Conservation (phyloP, 1,140 invertebrate genomes). For the Pissodes strobi region DNA sequence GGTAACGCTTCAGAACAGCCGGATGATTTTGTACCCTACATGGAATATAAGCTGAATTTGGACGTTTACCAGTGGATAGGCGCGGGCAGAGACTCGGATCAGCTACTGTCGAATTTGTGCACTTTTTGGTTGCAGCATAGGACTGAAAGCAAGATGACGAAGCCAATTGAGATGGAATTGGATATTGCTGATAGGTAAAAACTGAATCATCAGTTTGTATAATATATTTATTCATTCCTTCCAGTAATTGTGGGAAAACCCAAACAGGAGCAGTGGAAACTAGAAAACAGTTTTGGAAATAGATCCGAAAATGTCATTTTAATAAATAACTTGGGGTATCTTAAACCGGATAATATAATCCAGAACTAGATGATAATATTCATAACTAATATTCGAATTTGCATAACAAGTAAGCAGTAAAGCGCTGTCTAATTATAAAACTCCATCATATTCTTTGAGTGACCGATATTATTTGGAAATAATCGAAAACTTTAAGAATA, state of each 20-base stretch:
- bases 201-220: too few relatives aligned
- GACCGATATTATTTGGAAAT: too few relatives aligned
- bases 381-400: too few relatives aligned
- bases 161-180: slow-evolving; percentile 49
- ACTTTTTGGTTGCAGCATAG: slow-evolving; percentile 72
- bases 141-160: slow-evolving; percentile 55
- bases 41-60: slow-evolving; percentile 81
- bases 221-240: too few relatives aligned
- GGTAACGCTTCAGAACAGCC: slow-evolving; percentile 83
- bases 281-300: not conserved
- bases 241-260: too few relatives aligned
- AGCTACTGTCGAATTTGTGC: slow-evolving; percentile 74
- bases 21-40: slow-evolving; percentile 89
- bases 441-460: too few relatives aligned
- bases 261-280: not conserved
- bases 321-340: too few relatives aligned
- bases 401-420: too few relatives aligned
- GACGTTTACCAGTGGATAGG: slow-evolving; percentile 93
- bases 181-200: slow-evolving; percentile 51
- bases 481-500: too few relatives aligned
- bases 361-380: too few relatives aligned
- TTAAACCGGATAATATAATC: too few relatives aligned
- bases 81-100: slow-evolving; percentile 88
- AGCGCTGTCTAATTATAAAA: too few relatives aligned
- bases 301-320: not conserved